Evolutionary conservation across 2,797 vertebrate species (phyloP).

Genomic region (Neomorphus geoffroyi): DNA sequence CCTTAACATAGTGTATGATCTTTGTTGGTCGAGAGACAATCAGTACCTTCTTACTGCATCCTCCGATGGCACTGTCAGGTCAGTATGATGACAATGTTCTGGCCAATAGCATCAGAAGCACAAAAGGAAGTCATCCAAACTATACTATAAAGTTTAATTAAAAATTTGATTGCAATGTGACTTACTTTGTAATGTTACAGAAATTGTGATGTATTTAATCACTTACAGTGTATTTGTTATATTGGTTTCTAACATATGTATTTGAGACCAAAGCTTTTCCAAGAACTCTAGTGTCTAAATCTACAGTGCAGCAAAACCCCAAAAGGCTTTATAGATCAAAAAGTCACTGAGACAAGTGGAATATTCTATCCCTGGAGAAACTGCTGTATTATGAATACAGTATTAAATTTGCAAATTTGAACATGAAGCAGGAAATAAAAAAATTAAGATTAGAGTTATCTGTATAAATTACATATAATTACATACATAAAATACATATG

Average conservation of each 20-base stretch:
- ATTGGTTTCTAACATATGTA: neutral
- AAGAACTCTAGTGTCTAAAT: neutral
- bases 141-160: neutral
- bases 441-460: neutral
- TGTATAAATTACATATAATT: too few relatives aligned
- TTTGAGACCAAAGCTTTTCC: neutral
- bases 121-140: neutral
- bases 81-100: constrained; percentile 37
- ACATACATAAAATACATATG: too few relatives aligned
- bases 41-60: constrained; percentile 88
- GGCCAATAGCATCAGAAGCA: neutral
- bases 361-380: neutral
- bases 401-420: neutral
- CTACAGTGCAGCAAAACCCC: neutral
- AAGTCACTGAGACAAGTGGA: neutral
- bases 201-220: neutral
- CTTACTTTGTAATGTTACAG: neutral
- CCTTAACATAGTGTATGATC: constrained; percentile 94
- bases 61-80: constrained; percentile 96
- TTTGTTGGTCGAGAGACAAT: constrained; percentile 94
- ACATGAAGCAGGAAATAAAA: neutral
- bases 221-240: neutral
- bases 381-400: neutral
- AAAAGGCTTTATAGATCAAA: neutral
- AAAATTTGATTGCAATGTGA: neutral